Evolutionary conservation across 1,140 invertebrate species (phyloP), one percentile per base, ranked within the genome.

Genomic region (Cotesia typhae): DNA sequence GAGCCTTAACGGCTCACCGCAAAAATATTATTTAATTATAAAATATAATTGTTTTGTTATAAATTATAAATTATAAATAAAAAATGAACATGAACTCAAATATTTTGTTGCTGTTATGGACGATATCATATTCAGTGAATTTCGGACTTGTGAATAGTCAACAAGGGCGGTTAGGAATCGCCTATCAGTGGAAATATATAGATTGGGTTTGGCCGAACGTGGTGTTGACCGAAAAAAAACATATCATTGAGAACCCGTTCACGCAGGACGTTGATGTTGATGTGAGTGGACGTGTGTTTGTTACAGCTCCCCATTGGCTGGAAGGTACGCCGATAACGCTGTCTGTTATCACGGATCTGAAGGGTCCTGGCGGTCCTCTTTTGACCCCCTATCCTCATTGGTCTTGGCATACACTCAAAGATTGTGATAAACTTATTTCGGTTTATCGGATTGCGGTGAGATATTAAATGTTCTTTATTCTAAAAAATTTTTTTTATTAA

Each of bases 371-470:
- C 5, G 84, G 84, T 35, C 86, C 81, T 47, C 74, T 85, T 5
- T 77, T 87, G 4, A 72, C 76, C 1, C 86, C 87, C 0, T 88
- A 87, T 72, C 87, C 87, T 1, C 80, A 85, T 71, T 87, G 82
- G 82, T 76, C 73, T 41, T 88, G 86, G 86, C 82, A 85, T 70
- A 75, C 55, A 4, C 74, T 79, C 10, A 67, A 72, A 70, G 75
- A 78, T 63, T 88, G 87, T 67, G 75, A 86, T 20, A 82, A 81
- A 65, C 75, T 88, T 47, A 74, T 86, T 35, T 87, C 86, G 10
- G 86, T 87, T 55, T 88, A 85, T 69, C 84, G 87, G 73, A 14
- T 87, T 36, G 84, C 85, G 84, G 85, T 87, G 83, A 87, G 57
- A 47, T 47, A 28, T 28, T 28, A 28, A 28, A 0, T 28, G 28